These are phyloP conservation scores for Trissolcus basalis DNA, from an alignment of 1,140 invertebrate species.

Conservation along the genomic window DNA sequence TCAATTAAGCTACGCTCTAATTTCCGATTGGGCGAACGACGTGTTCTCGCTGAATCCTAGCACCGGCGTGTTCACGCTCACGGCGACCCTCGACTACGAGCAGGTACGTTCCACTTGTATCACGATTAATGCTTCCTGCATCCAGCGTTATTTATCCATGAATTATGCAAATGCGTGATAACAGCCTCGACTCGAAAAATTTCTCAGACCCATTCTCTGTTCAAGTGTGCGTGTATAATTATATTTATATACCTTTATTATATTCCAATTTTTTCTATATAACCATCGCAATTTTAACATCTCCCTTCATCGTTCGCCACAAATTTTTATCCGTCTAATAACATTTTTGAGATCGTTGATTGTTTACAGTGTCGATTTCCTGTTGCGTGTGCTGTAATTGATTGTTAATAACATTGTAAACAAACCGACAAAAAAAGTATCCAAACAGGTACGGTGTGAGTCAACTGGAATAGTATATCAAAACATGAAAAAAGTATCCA, in stretches of 20 bases:
- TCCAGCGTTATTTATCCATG: conserved; percentile 52
- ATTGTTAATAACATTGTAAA: too few relatives aligned
- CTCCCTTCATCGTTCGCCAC: too few relatives aligned
- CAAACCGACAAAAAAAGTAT: too few relatives aligned
- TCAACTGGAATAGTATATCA: too few relatives aligned
- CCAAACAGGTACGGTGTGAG: too few relatives aligned
- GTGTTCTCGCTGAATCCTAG: conserved; percentile 94
- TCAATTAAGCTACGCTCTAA: conserved; percentile 89
- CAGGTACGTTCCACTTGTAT: conserved; percentile 79
- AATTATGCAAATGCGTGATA: conserved; percentile 56
- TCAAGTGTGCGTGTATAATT: conserved; percentile 23
- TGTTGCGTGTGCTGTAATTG: too few relatives aligned
- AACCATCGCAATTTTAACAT: too few relatives aligned
- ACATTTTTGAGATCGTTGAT: too few relatives aligned
- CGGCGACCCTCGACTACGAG: conserved; percentile 93
- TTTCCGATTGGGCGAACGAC: conserved; percentile 95
- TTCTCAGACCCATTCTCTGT: conserved; percentile 1
- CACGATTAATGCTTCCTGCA: conserved; percentile 58
- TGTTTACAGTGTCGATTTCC: too few relatives aligned
- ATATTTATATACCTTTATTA: conserved; percentile 12
- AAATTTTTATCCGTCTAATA: too few relatives aligned
- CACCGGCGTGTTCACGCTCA: conserved; percentile 92
- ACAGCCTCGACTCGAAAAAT: conserved; percentile 47
- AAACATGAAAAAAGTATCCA: too few relatives aligned
- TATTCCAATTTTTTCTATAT: too few relatives aligned